Evolutionary conservation across 2,113 vertebrate genomes (phyloP).

Genomic region (Rhizomys pruinosus): DNA sequence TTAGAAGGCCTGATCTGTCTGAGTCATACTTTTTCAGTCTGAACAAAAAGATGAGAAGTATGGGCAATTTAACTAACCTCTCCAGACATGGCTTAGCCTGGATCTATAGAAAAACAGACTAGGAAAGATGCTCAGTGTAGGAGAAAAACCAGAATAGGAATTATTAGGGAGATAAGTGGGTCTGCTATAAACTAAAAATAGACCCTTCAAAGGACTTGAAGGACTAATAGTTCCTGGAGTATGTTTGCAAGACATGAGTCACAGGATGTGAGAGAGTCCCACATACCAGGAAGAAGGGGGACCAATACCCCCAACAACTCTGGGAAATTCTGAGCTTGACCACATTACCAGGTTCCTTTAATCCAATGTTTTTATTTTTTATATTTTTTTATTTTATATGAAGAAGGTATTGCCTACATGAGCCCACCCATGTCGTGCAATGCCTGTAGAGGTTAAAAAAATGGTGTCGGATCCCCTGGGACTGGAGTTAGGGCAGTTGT

Average conservation of each 20-base stretch:
- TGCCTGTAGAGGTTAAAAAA: too few species aligned
- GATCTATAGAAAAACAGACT: accelerated
- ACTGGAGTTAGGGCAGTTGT: too few species aligned
- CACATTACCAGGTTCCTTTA: not conserved
- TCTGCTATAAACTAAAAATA: not conserved
- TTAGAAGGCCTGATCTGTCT: not conserved
- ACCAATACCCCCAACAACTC: not conserved
- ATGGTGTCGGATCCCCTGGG: too few species aligned
- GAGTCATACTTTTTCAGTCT: not conserved
- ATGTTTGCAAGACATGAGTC: not conserved
- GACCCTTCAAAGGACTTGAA: not conserved
- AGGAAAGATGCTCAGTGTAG: too few species aligned
- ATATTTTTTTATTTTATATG: too few species aligned
- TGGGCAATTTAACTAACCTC: not conserved
- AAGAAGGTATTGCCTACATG: too few species aligned
- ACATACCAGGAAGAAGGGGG: not conserved
- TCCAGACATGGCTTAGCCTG: not conserved
- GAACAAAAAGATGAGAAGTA: not conserved
- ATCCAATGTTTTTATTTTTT: not conserved
- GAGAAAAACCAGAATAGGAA: not conserved
- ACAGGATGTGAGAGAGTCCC: not conserved
- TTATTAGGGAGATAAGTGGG: not conserved
- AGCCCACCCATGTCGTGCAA: too few species aligned
- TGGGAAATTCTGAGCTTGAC: not conserved
- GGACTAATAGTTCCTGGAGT: not conserved